Evolutionary conservation across 1,140 invertebrate species (phyloP).

Genomic region (Drosophila nigrodunni): DNA sequence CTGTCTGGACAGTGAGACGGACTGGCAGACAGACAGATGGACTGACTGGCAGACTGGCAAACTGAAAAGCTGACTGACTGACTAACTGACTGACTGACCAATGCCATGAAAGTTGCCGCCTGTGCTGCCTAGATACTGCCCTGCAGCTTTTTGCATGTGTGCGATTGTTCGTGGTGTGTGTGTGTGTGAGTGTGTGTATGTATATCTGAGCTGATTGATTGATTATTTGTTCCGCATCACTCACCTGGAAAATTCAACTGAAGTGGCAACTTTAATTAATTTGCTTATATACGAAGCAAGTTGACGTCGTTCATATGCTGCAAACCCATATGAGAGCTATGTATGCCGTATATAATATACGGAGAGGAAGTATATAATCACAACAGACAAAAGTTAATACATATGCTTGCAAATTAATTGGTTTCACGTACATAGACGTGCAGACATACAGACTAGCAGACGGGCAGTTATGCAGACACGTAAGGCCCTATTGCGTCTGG

Average conservation of each 20-base stretch:
- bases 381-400: conserved; percentile 42
- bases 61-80: conserved; percentile 28
- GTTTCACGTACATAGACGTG: conserved; percentile 32
- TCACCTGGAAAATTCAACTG: conserved; percentile 84
- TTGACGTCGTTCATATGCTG: conserved; percentile 43
- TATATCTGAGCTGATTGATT: conserved; percentile 80
- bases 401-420: conserved; percentile 64
- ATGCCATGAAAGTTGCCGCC: conserved; percentile 62
- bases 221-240: conserved; percentile 84
- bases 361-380: conserved; percentile 36
- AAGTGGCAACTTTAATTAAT: conserved; percentile 84
- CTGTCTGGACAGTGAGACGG: conserved; percentile 27
- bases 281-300: conserved; percentile 66
- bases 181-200: conserved; percentile 22
- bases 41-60: conserved; percentile 1
- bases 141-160: conserved; percentile 58
- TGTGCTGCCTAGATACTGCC: conserved; percentile 75
- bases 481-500: conserved; percentile 39
- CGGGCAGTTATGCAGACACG: conserved; percentile 1
- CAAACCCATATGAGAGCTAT: conserved; percentile 18
- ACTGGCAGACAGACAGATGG: conserved; percentile 1
- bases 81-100: conserved; percentile 50
- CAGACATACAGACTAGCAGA: neutral
- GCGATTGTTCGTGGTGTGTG: conserved; percentile 8
- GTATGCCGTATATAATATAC: neutral